Conservation (phyloP, 2,797 vertebrate species). For the Channa striata region DNA sequence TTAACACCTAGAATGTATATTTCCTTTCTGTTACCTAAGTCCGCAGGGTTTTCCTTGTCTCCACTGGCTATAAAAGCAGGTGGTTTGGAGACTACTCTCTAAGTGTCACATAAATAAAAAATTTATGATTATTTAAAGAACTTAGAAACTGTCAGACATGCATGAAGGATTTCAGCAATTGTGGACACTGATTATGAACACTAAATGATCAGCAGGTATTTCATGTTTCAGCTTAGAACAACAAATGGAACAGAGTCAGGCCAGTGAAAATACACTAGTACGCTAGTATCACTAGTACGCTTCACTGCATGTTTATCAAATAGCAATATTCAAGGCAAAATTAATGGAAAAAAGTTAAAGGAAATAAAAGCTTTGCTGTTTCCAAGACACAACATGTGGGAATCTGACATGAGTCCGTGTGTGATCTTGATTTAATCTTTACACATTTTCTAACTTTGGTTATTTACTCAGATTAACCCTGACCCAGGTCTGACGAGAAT, state of each 20-base stretch:
- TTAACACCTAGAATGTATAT: neutral
- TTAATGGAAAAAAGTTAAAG: neutral
- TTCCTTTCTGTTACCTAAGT: neutral
- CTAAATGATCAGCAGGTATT: neutral
- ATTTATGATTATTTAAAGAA: no score
- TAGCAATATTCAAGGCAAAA: neutral
- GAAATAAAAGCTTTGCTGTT: slow-evolving; percentile 4
- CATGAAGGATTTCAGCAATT: neutral
- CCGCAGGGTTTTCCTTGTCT: neutral
- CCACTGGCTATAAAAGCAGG: neutral
- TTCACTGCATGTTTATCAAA: neutral
- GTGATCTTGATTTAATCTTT: slow-evolving; percentile 2
- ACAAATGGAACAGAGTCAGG: neutral
- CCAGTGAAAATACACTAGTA: neutral
- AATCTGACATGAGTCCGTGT: slow-evolving; percentile 32
- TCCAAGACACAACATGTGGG: neutral
- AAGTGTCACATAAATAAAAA: no score
- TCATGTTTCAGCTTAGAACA: neutral
- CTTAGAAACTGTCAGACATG: no score
- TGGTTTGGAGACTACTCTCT: neutral
- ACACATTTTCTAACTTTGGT: slow-evolving; percentile 4
- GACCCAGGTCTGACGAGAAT: neutral
- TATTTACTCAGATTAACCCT: slow-evolving; percentile 40
- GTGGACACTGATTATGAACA: neutral
- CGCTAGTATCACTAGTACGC: neutral